A percentile compares a stretch with the other conserved stretches of the same genome.
phyloP scores from a whole-genome alignment of 1,140 invertebrate species.

The Hetaerina americana region DNA sequence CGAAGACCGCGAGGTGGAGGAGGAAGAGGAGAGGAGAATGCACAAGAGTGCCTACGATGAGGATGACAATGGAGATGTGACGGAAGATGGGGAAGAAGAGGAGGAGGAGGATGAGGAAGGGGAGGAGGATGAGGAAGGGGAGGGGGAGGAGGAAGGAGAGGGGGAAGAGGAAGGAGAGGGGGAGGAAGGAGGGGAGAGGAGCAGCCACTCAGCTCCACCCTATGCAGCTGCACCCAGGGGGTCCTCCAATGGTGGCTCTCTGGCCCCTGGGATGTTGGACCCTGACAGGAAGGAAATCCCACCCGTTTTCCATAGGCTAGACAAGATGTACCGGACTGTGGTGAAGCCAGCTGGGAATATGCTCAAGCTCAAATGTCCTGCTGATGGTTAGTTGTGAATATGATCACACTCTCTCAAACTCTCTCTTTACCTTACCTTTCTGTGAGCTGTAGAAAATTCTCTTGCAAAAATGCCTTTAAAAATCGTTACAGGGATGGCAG shows the following conservation, averaged over 20 bases:
- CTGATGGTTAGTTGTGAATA: conserved; percentile 27
- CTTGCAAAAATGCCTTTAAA: too few species aligned
- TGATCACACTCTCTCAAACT: too few species aligned
- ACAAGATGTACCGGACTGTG: conserved; percentile 35
- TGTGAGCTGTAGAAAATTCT: too few species aligned
- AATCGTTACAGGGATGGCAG: too few species aligned
- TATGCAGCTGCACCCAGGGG: neutral
- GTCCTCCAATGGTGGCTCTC: neutral
- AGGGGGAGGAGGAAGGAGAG: neutral
- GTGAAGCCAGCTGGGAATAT: conserved; percentile 54
- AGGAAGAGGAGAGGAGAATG: neutral
- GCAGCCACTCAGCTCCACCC: neutral
- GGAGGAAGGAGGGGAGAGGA: neutral
- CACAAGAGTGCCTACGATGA: neutral
- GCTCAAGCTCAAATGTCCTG: conserved; percentile 47
- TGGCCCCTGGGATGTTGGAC: neutral
- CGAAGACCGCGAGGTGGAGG: neutral
- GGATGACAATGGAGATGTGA: neutral
- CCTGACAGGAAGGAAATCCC: conserved; percentile 14
- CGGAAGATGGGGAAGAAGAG: neutral
- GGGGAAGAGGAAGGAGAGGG: neutral
- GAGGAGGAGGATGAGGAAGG: neutral
- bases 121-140: neutral
- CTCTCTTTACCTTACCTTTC: neutral
- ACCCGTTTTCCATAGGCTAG: conserved; percentile 33